phyloP scores from a whole-genome alignment of 2,797 vertebrate genomes.

The Rachycentron canadum region DNA sequence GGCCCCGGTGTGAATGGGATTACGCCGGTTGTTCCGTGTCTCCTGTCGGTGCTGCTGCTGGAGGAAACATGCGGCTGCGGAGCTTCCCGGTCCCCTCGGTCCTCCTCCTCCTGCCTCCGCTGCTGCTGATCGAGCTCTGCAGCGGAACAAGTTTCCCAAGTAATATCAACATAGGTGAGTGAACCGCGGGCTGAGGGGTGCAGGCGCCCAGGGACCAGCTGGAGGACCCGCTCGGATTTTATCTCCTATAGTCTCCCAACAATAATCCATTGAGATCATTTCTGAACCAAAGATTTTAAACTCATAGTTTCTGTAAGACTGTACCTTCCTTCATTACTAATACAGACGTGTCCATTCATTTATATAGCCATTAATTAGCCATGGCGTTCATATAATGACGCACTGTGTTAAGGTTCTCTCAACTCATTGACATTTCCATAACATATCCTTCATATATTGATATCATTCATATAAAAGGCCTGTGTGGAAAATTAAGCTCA shows the following conservation, averaged over 20 bases:
- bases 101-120: constrained; percentile 84
- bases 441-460: no score
- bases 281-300: no score
- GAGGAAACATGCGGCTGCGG: constrained; percentile 93
- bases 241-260: no score
- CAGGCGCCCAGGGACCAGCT: background rate
- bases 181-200: background rate
- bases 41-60: constrained; percentile 84
- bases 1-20: constrained; percentile 87
- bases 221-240: background rate
- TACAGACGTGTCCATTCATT: no score
- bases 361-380: background rate
- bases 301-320: no score
- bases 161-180: constrained; percentile 99
- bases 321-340: no score
- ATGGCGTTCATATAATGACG: background rate
- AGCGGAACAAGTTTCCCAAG: constrained; percentile 96
- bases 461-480: background rate
- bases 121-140: constrained; percentile 89
- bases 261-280: no score
- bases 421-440: background rate
- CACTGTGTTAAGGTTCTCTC: background rate
- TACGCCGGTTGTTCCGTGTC: constrained; percentile 69
- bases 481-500: no score
- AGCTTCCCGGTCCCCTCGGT: constrained; percentile 82